Evolutionary conservation across 92 coral and sea anemone genomes (phyloP).

Genomic region (Desmophyllum pertusum): DNA sequence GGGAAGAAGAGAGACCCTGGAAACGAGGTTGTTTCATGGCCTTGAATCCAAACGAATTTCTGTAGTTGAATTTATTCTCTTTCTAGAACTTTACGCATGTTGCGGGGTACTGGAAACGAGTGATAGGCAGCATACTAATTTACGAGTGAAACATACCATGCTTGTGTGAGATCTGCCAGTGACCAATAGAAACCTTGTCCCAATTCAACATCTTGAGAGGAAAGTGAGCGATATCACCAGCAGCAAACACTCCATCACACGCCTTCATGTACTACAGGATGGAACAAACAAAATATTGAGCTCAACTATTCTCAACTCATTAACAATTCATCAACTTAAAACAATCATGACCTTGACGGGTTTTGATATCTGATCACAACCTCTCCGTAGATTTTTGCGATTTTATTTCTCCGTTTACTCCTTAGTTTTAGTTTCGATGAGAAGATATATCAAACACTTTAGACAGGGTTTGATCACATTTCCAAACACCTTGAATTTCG

Average conservation of each 20-base stretch:
- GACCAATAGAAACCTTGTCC: conserved; percentile 85
- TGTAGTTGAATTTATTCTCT: neutral
- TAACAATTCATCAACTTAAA: neutral
- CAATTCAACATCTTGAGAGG: conserved; percentile 91
- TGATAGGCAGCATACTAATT: neutral
- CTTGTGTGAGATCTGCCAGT: conserved; percentile 96
- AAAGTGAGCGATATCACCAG: conserved; percentile 93
- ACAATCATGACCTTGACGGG: neutral
- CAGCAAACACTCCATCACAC: conserved; percentile 83
- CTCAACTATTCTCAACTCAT: neutral
- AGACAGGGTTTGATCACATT: too few species aligned
- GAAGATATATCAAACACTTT: too few species aligned
- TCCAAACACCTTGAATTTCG: too few species aligned
- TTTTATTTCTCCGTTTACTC: too few species aligned
- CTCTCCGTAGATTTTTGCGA: too few species aligned
- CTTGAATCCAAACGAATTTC: neutral
- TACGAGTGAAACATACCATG: conserved; percentile 83
- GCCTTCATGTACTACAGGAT: conserved; percentile 81
- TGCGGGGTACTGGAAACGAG: neutral
- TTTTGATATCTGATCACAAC: neutral
- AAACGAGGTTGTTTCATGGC: too few species aligned
- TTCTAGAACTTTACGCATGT: too few species aligned
- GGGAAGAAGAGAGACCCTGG: too few species aligned
- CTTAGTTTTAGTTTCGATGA: too few species aligned
- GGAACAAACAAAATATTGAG: neutral